phyloP scores from a whole-genome alignment of 2,888 invertebrate species.

The Polyommatus icarus region DNA sequence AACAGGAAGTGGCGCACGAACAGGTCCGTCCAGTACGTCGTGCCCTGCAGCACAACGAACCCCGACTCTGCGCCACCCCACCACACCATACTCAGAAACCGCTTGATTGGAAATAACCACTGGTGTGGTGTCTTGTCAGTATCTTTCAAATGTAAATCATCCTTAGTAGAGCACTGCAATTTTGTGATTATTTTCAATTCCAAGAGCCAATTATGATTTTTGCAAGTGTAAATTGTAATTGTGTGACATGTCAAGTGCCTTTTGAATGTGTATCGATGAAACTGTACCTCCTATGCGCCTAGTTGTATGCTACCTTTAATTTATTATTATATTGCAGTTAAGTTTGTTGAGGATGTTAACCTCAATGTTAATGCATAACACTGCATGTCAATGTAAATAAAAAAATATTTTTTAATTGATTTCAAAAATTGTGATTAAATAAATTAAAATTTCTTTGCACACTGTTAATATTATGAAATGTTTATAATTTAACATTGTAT shows the following conservation, averaged over 20 bases:
- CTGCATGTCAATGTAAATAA: not conserved
- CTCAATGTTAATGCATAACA: too few relatives aligned
- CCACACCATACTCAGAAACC: not conserved
- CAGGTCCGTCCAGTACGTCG: constrained; percentile 97
- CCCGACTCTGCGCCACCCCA: constrained; percentile 85
- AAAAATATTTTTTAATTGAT: not conserved
- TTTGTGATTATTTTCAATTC: constrained; percentile 17
- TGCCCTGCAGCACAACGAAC: constrained; percentile 95
- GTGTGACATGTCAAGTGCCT: constrained; percentile 33
- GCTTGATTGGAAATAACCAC: not conserved
- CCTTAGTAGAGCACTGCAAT: not conserved
- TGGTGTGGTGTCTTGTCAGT: not conserved
- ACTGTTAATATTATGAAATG: constrained; percentile 28
- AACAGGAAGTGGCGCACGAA: constrained; percentile 97
- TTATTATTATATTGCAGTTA: not conserved
- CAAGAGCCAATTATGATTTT: constrained; percentile 13
- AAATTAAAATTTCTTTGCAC: constrained; percentile 4
- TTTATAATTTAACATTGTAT: constrained; percentile 22
- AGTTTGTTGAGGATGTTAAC: not conserved
- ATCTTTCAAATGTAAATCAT: not conserved
- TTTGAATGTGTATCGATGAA: constrained; percentile 8
- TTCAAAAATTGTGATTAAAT: not conserved
- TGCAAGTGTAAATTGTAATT: not conserved
- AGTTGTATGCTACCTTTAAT: not conserved
- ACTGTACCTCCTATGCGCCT: not conserved